These are phyloP conservation scores for Sebastes variabilis DNA, from an alignment of 2,797 vertebrate species.

Conservation along the genomic window DNA sequence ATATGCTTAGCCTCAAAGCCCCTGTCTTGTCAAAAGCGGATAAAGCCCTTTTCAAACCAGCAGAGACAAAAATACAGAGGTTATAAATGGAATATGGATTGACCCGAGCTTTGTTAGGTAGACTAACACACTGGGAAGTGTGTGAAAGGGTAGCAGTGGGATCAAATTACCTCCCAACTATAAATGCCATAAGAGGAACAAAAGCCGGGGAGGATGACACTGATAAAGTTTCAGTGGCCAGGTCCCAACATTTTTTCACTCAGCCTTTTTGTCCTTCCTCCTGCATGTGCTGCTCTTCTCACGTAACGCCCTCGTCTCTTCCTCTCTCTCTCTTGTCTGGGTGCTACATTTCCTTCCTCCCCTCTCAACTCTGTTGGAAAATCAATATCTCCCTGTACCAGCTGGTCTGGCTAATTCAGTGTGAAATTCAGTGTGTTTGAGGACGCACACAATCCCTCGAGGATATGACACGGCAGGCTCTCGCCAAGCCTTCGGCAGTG, in stretches of 20 bases:
- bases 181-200: slow-evolving; percentile 31
- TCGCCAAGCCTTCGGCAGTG: slow-evolving; percentile 54
- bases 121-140: slow-evolving; percentile 2
- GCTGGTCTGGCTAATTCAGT: slow-evolving; percentile 77
- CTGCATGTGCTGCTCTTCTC: slow-evolving; percentile 49
- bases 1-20: slow-evolving; percentile 57
- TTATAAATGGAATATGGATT: slow-evolving; percentile 42
- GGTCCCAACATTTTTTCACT: slow-evolving; percentile 41
- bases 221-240: slow-evolving; percentile 44
- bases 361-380: slow-evolving; percentile 67
- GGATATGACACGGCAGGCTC: slow-evolving; percentile 63
- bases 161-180: slow-evolving; percentile 24
- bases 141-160: slow-evolving; percentile 16
- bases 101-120: slow-evolving; percentile 31
- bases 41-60: slow-evolving; percentile 52
- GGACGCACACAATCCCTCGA: slow-evolving; percentile 59
- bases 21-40: slow-evolving; percentile 52
- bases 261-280: slow-evolving; percentile 54
- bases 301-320: slow-evolving; percentile 37
- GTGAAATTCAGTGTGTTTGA: slow-evolving; percentile 79
- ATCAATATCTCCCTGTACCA: slow-evolving; percentile 80
- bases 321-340: slow-evolving; percentile 38
- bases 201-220: slow-evolving; percentile 29
- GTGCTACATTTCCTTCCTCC: slow-evolving; percentile 53
- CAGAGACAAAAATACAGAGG: slow-evolving; percentile 38